Evolutionary conservation across 2,888 invertebrate genomes (phyloP), one percentile per base, ranked within the genome.

Genomic region (Alsophila aescularia): DNA sequence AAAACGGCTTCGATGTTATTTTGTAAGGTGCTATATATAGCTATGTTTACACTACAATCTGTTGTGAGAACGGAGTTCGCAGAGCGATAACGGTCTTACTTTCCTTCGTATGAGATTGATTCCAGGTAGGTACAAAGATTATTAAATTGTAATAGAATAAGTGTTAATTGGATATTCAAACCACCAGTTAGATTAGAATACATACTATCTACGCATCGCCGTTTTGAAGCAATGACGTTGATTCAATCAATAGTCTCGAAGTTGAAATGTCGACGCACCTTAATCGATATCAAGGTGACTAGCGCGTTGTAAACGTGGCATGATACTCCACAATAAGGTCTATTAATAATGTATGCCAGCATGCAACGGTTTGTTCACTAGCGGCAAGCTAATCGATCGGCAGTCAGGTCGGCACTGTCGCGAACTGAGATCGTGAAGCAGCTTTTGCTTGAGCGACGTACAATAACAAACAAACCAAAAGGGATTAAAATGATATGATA

Each of bases 261-360:
- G 42, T 40, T 49, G 44, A 49, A 53, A 52, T 47, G 56, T 47
- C 52, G 57, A 55, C 54, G 62, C 60, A 58, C 72, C 67, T 70
- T 77, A 78, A 83, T 84, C 81, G 81, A 81, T 80, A 81, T 79
- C 79, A 83, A 85, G 82, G 86, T 81, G 81, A 85, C 57, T 56
- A 55, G 71, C 71, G 67, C 77, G 77, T 68, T 75, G 75, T 79
- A 78, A 77, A 76, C 73, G 77, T 74, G 73, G 70, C 73, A 70
- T 76, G 70, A 75, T 75, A 79, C 63, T 73, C 76, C 74, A 76
- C 72, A 81, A 74, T 68, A 62, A 72, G 73, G 56, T 78, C 79
- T 85, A 86, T 81, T 79, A 78, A 79, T 83, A 85, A 81, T 76
- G 73, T 77, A 78, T 80, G 77, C 75, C 77, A 84, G 81, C 85